phyloP scores from a whole-genome alignment of 2,113 vertebrate species.

The Heterochromis multidens region DNA sequence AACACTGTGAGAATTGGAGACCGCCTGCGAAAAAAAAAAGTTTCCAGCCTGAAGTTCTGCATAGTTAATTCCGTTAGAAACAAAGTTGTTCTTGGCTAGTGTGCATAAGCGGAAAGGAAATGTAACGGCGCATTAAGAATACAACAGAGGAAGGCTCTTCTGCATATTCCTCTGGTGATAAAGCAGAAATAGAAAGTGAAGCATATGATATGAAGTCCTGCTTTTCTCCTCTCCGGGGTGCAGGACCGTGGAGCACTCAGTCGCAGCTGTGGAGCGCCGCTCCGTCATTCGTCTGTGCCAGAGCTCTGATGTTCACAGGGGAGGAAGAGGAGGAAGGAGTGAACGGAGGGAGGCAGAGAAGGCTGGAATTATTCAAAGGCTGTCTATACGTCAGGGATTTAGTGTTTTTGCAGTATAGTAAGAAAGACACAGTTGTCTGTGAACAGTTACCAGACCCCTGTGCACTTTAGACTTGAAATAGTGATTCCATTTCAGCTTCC shows the following conservation, averaged over 20 bases:
- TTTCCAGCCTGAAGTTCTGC: conserved; percentile 20
- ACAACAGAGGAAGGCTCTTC: conserved; percentile 51
- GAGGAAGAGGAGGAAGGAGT: conserved; percentile 26
- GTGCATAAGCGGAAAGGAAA: conserved; percentile 17
- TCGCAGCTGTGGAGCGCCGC: conserved; percentile 28
- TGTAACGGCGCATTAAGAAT: conserved; percentile 60
- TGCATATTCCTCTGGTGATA: conserved; percentile 53
- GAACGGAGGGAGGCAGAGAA: conserved; percentile 17
- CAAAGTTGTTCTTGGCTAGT: conserved; percentile 35
- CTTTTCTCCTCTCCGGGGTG: conserved; percentile 50
- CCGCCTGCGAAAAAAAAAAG: background rate
- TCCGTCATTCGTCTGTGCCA: conserved; percentile 33
- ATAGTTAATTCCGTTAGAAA: conserved; percentile 29
- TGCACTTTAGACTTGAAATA: background rate
- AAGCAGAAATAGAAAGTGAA: conserved; percentile 58
- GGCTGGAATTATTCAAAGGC: conserved; percentile 53
- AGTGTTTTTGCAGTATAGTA: conserved; percentile 4
- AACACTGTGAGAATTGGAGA: background rate
- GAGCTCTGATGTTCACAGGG: conserved; percentile 56
- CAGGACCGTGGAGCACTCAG: conserved; percentile 22
- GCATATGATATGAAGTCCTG: conserved; percentile 54
- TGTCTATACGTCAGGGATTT: conserved; percentile 41
- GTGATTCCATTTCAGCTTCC: background rate
- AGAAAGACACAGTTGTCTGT: conserved; percentile 10
- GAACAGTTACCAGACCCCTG: conserved; percentile 11